Conservation (phyloP, 2,797 vertebrate genomes). For the Cryptoblepharus egeriae region DNA sequence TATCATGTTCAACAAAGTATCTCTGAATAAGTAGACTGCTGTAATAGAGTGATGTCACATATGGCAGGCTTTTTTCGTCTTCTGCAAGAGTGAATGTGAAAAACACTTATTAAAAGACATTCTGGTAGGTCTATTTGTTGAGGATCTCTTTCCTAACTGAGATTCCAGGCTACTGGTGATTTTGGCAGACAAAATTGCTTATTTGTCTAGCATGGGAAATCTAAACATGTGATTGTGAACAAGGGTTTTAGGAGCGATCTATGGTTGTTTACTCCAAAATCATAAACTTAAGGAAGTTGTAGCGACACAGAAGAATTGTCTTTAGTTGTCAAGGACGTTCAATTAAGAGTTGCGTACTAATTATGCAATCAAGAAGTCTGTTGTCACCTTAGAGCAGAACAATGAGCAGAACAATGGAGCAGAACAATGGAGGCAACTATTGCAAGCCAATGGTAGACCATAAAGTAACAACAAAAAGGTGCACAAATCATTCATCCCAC, state of each 20-base stretch:
- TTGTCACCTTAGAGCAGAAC: no score
- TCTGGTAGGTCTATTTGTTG: not conserved
- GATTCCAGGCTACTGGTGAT: not conserved
- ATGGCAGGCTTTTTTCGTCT: not conserved
- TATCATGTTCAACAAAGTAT: not conserved
- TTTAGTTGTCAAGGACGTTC: no score
- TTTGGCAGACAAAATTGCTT: not conserved
- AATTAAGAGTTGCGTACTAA: no score
- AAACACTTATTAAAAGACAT: not conserved
- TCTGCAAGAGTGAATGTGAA: not conserved
- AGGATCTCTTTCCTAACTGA: not conserved
- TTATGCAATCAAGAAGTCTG: no score
- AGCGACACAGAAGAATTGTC: no score
- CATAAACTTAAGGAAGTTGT: no score
- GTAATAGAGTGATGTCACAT: not conserved
- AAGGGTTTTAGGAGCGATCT: not conserved
- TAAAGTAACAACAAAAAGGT: no score
- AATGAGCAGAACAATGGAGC: no score
- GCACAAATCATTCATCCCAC: no score
- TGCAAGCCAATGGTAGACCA: no score
- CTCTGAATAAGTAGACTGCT: not conserved
- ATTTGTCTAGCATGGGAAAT: not conserved
- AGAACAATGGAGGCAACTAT: no score
- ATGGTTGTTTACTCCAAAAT: not conserved
- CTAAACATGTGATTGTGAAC: not conserved